A percentile compares a stretch with the other conserved stretches of the same genome.
These are phyloP conservation scores for Aphelocoma californica DNA, from an alignment of 2,797 vertebrate species.

Conservation along the genomic window DNA sequence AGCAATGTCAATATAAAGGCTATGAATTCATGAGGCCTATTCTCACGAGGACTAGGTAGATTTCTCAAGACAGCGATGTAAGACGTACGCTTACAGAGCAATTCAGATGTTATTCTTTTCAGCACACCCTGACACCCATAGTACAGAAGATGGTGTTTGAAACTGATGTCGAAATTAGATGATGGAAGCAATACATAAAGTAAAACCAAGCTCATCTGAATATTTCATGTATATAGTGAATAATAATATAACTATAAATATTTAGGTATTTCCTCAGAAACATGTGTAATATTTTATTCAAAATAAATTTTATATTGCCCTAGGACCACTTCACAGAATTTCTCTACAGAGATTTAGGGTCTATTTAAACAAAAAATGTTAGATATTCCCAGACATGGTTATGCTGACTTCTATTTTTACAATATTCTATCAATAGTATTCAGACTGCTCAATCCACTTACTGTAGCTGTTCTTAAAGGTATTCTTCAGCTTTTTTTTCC, in stretches of 20 bases:
- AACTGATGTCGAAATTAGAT: background rate
- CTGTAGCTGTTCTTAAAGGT: background rate
- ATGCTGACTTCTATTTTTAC: background rate
- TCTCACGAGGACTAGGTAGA: background rate
- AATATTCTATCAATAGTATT: background rate
- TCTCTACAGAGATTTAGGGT: background rate
- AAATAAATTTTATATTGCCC: background rate
- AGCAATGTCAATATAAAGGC: background rate
- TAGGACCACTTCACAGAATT: background rate
- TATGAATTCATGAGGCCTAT: background rate
- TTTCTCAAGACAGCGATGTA: background rate
- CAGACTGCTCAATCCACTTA: background rate
- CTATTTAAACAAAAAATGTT: slow-evolving; percentile 14
- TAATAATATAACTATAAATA: background rate
- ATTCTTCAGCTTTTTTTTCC: background rate
- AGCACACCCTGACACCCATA: background rate
- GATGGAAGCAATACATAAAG: background rate
- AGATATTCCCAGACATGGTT: background rate
- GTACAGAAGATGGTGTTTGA: background rate
- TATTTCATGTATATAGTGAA: background rate
- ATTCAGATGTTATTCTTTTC: background rate
- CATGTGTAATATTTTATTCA: background rate
- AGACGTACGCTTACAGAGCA: background rate
- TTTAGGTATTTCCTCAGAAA: slow-evolving; percentile 3
- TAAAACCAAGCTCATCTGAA: background rate